Evolutionary conservation across 1,140 invertebrate species (phyloP).

Genomic region (Armadillidium nasatum): DNA sequence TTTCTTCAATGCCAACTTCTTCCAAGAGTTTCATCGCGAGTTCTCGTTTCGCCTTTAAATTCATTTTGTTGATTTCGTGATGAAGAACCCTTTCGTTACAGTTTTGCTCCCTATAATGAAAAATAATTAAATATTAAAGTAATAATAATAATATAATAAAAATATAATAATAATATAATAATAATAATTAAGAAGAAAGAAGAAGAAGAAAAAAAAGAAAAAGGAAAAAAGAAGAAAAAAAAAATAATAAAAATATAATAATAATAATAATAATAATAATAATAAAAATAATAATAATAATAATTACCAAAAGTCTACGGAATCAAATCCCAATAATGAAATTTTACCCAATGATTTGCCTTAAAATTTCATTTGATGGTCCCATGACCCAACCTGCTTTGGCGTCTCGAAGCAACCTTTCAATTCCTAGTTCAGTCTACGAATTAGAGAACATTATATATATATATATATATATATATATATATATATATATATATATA

Average conservation of each 20-base stretch:
- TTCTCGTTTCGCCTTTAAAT: slow-evolving; percentile 19
- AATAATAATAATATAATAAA: no score
- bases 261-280: neutral
- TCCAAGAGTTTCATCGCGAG: slow-evolving; percentile 11
- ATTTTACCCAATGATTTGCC: slow-evolving; percentile 21
- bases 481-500: no score
- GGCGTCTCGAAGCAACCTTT: slow-evolving; percentile 26
- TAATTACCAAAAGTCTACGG: slow-evolving; percentile 26
- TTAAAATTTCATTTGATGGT: slow-evolving; percentile 22
- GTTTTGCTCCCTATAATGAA: slow-evolving; percentile 28
- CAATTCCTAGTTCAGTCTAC: slow-evolving; percentile 19
- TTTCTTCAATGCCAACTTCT: slow-evolving; percentile 17
- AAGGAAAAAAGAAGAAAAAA: no score
- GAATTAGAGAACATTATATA: neutral
- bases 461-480: neutral
- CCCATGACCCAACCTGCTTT: slow-evolving; percentile 31
- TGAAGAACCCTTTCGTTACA: slow-evolving; percentile 24
- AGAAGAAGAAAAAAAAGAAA: no score
- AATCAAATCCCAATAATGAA: slow-evolving; percentile 12
- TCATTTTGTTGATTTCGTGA: slow-evolving; percentile 33
- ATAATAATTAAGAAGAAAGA: no score
- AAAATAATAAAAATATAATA: neutral
- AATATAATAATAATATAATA: no score
- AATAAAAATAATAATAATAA: slow-evolving; percentile 4
- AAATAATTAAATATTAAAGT: neutral